Percentiles rank a stretch among this genome's conserved stretches.
Conservation (phyloP, 1,140 invertebrate species). For the Monochamus saltuarius region DNA sequence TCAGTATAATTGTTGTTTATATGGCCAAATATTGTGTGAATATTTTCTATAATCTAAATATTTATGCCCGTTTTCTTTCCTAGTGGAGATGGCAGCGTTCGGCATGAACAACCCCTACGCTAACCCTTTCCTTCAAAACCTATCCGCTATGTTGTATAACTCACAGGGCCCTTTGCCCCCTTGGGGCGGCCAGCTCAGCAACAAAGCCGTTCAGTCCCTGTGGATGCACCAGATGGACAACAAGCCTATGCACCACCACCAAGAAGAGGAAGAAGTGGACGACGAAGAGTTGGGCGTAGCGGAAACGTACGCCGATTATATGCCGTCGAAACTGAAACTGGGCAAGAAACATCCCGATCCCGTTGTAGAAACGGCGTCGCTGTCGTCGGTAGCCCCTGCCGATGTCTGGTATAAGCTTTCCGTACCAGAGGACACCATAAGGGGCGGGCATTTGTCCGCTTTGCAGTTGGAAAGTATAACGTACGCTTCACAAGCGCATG, state of each 20-base stretch:
- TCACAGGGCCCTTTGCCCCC: slow-evolving; percentile 55
- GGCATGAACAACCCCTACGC: slow-evolving; percentile 58
- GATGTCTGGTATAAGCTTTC: slow-evolving; percentile 89
- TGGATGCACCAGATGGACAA: slow-evolving; percentile 59
- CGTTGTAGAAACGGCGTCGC: slow-evolving; percentile 97
- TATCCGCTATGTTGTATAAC: slow-evolving; percentile 57
- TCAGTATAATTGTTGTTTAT: too few species aligned
- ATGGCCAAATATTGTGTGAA: too few species aligned
- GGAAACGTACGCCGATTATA: slow-evolving; percentile 97
- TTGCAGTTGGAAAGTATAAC: slow-evolving; percentile 96
- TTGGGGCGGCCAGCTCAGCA: slow-evolving; percentile 53
- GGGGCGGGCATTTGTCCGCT: slow-evolving; percentile 85
- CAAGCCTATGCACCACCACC: slow-evolving; percentile 47
- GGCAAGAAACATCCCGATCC: slow-evolving; percentile 97
- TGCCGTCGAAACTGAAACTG: slow-evolving; percentile 93
- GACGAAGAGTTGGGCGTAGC: slow-evolving; percentile 97
- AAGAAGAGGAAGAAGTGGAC: slow-evolving; percentile 66
- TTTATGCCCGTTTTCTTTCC: slow-evolving; percentile 26
- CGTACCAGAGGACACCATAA: slow-evolving; percentile 84
- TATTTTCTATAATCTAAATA: slow-evolving; percentile 12
- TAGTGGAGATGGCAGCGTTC: slow-evolving; percentile 64
- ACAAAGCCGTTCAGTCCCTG: slow-evolving; percentile 57
- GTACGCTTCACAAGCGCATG: slow-evolving; percentile 96
- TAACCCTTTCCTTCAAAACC: slow-evolving; percentile 56
- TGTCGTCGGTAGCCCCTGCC: slow-evolving; percentile 94